Percentiles rank a stretch among this genome's conserved stretches.
Conservation (phyloP, 2,797 vertebrate species). For the Menidia menidia region DNA sequence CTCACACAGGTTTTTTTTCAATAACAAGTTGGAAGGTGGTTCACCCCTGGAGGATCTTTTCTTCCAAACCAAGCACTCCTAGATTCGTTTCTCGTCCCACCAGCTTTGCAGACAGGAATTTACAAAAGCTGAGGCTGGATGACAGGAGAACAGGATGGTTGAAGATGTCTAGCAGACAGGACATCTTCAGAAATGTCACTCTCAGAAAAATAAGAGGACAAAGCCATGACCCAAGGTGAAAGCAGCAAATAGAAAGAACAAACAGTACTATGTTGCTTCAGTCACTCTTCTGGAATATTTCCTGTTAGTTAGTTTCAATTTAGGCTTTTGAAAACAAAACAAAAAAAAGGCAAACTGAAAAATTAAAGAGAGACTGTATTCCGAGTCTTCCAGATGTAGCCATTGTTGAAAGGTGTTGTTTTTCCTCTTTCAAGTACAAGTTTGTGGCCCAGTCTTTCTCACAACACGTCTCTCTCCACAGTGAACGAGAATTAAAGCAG, state of each 20-base stretch:
- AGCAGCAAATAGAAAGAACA: background rate
- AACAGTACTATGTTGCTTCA: background rate
- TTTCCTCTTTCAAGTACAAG: background rate
- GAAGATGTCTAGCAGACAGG: background rate
- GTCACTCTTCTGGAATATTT: background rate
- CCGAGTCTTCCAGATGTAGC: background rate
- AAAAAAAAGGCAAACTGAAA: too few species aligned
- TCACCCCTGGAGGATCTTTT: background rate
- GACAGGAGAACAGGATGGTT: conserved; percentile 3
- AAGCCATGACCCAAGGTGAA: background rate
- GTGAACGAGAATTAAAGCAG: background rate
- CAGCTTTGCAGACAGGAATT: conserved; percentile 1
- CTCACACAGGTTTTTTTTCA: background rate
- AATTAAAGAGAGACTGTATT: background rate
- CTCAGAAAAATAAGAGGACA: conserved; percentile 1
- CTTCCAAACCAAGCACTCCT: background rate
- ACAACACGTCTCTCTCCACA: background rate
- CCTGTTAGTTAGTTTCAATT: background rate
- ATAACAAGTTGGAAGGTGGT: background rate
- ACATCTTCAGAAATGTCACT: background rate
- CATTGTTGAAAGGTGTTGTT: background rate
- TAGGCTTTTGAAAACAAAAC: background rate
- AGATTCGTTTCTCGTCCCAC: background rate
- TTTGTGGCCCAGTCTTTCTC: too few species aligned
- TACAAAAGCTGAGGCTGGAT: too few species aligned